phyloP scores from a whole-genome alignment of 2,113 vertebrate genomes.

The Plecturocebus donacophilus region DNA sequence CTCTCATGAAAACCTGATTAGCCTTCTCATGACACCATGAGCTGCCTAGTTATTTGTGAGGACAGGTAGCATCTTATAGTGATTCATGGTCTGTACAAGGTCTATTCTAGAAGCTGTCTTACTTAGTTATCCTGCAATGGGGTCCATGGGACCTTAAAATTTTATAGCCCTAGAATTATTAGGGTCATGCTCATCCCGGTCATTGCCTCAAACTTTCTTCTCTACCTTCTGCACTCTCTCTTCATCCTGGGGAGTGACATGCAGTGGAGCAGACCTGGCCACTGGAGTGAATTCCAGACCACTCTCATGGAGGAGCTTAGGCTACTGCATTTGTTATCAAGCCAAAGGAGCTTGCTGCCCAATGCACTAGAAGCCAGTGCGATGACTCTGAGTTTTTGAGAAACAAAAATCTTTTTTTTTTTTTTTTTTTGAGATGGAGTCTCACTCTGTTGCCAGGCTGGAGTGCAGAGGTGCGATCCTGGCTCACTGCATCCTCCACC shows the following conservation, averaged over 20 bases:
- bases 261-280: neutral
- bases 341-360: too few relatives aligned
- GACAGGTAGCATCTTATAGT: neutral
- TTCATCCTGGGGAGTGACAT: neutral
- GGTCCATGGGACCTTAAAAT: neutral
- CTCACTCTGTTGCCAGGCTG: too few relatives aligned
- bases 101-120: neutral
- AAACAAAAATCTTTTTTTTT: too few relatives aligned
- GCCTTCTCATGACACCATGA: neutral
- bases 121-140: neutral
- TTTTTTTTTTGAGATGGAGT: too few relatives aligned
- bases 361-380: too few relatives aligned
- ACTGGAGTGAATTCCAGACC: neutral
- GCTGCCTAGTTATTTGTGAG: neutral
- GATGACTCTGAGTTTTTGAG: too few relatives aligned
- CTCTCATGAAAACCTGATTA: neutral
- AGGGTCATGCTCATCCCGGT: neutral
- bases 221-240: neutral
- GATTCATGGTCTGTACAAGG: neutral
- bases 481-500: too few relatives aligned
- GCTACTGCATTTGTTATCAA: too few relatives aligned
- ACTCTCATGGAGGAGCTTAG: accelerated
- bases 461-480: too few relatives aligned
- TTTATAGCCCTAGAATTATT: neutral
- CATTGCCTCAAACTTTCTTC: neutral